Evolutionary conservation across 1,140 invertebrate species (phyloP).

Genomic region (Megalonaias nervosa): DNA sequence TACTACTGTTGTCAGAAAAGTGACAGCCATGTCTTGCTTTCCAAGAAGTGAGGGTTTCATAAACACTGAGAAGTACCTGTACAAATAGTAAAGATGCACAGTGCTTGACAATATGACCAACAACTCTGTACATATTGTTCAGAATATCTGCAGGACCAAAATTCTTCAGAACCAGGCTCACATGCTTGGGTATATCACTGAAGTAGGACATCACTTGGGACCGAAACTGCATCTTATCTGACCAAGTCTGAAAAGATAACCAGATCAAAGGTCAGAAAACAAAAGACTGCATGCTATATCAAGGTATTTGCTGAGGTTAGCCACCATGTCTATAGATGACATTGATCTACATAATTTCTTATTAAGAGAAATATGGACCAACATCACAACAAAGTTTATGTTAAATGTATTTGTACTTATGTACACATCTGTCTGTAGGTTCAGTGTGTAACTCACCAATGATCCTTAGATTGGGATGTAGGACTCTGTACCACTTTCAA

Average conservation of each 20-base stretch:
- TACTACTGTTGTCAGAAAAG: neutral
- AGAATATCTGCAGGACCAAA: conserved; percentile 33
- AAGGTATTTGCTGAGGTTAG: no score
- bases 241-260: conserved; percentile 28
- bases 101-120: conserved; percentile 49
- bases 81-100: conserved; percentile 52
- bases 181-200: neutral
- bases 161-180: no score
- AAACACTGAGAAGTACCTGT: conserved; percentile 36
- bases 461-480: no score
- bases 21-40: neutral
- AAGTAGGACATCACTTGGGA: conserved; percentile 32
- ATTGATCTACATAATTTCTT: no score
- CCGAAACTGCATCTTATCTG: conserved; percentile 31
- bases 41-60: neutral
- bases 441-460: no score
- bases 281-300: no score
- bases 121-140: conserved; percentile 38
- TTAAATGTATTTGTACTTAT: no score
- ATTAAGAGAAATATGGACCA: no score
- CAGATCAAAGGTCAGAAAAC: neutral
- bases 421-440: no score
- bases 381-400: no score
- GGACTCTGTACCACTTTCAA: no score
- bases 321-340: no score